These are phyloP conservation scores for Epizoanthus fatuus DNA, from an alignment of 92 coral and sea anemone genomes.

Conservation along the genomic window DNA sequence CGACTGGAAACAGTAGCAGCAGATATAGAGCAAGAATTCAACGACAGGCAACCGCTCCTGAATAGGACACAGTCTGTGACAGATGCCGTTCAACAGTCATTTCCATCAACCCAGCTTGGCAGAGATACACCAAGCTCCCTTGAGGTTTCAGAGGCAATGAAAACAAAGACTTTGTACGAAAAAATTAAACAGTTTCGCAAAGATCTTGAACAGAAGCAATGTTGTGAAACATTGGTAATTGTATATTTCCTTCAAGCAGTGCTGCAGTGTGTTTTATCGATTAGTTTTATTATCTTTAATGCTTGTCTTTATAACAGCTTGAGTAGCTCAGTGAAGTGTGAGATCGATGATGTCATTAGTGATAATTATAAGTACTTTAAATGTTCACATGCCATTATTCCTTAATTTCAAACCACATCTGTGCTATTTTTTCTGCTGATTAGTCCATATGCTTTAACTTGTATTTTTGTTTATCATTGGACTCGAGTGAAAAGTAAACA, in stretches of 20 bases:
- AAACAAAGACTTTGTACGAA: constrained; percentile 59
- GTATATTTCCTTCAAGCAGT: constrained; percentile 51
- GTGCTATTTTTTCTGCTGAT: constrained; percentile 1
- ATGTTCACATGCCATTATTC: constrained; percentile 62
- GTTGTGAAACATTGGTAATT: not conserved
- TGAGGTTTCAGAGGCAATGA: constrained; percentile 44
- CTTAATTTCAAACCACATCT: constrained; percentile 22
- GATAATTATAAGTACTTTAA: constrained; percentile 54
- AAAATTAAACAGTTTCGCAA: constrained; percentile 21
- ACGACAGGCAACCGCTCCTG: not conserved
- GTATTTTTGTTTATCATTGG: not conserved
- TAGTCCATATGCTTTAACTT: not conserved
- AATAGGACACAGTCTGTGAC: not conserved
- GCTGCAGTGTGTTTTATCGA: constrained; percentile 7
- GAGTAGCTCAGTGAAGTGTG: constrained; percentile 51
- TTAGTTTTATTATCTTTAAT: constrained; percentile 10
- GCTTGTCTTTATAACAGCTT: not conserved
- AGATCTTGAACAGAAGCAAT: not conserved
- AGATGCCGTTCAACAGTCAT: not conserved
- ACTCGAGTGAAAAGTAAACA: not conserved
- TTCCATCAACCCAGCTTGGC: not conserved
- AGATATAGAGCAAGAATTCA: not conserved
- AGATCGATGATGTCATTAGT: constrained; percentile 36
- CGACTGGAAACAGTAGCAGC: not conserved
- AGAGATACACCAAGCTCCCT: constrained; percentile 10